Percentiles rank a stretch among this genome's conserved stretches.
These are phyloP conservation scores for Apostichopus parvimensis DNA, from an alignment of 35 echinoderm and acorn worm genomes.

Conservation along the genomic window DNA sequence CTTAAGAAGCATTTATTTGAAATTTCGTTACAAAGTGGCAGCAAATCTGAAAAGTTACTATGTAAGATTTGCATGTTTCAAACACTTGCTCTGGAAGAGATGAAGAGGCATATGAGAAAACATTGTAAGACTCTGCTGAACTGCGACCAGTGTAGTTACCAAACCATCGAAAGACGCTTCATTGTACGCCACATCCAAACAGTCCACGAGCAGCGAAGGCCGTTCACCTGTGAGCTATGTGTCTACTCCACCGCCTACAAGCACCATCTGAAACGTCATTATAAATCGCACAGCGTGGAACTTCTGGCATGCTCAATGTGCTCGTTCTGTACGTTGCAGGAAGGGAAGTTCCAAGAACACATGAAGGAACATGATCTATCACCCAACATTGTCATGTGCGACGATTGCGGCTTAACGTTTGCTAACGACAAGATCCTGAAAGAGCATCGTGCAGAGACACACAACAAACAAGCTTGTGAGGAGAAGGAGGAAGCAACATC, in stretches of 20 bases:
- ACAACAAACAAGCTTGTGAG: constrained; percentile 32
- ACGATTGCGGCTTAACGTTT: constrained; percentile 66
- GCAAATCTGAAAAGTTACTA: constrained; percentile 38
- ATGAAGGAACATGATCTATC: constrained; percentile 29
- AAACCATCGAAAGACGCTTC: constrained; percentile 73
- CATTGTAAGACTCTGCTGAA: constrained; percentile 66
- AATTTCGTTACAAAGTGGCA: neutral
- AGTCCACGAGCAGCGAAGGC: constrained; percentile 80
- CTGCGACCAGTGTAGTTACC: constrained; percentile 78
- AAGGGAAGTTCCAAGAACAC: constrained; percentile 55
- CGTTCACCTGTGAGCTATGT: constrained; percentile 75
- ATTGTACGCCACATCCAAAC: constrained; percentile 85
- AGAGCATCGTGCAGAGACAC: constrained; percentile 52
- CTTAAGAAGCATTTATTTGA: constrained; percentile 8
- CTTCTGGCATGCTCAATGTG: constrained; percentile 65
- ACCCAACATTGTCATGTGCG: constrained; percentile 45
- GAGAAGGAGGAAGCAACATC: neutral
- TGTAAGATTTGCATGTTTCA: constrained; percentile 71
- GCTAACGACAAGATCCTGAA: constrained; percentile 60
- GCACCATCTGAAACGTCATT: constrained; percentile 81
- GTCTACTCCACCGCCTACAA: constrained; percentile 82
- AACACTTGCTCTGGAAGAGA: constrained; percentile 37
- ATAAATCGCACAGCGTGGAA: constrained; percentile 56
- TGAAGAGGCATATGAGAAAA: constrained; percentile 67
- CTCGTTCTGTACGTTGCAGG: constrained; percentile 62